Evolutionary conservation across 2,888 invertebrate species (phyloP).

Genomic region (Parthenolecanium corni): DNA sequence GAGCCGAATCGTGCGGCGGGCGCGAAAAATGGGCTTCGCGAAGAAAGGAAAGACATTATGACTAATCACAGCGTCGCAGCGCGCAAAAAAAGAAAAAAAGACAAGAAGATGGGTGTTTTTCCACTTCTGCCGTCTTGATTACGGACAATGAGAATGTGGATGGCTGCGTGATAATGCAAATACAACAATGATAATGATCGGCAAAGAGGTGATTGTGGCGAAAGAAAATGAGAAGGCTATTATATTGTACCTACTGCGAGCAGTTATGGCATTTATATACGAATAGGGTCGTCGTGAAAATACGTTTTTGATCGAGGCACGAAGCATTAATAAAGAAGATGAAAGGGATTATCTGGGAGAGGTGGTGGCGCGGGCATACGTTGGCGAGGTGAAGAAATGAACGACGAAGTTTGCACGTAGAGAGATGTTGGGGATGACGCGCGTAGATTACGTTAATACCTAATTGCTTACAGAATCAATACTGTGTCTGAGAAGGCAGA

Average conservation of each 20-base stretch:
- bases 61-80: conserved; percentile 10
- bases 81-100: too few species aligned
- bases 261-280: not conserved
- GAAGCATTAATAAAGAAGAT: too few species aligned
- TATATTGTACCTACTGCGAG: not conserved
- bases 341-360: not conserved
- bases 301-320: not conserved
- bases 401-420: too few species aligned
- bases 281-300: not conserved
- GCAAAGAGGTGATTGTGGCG: not conserved
- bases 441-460: too few species aligned
- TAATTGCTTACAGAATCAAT: too few species aligned
- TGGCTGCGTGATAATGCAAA: not conserved
- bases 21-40: conserved; percentile 4
- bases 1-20: too few species aligned
- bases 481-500: too few species aligned
- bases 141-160: conserved; percentile 4
- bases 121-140: conserved; percentile 11
- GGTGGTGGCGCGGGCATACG: not conserved
- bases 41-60: conserved; percentile 21
- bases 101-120: conserved; percentile 7
- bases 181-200: conserved; percentile 12
- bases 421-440: too few species aligned
- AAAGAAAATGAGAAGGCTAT: not conserved
- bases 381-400: too few species aligned